Evolutionary conservation across 2,113 vertebrate species (phyloP).

Genomic region (Fregata magnificens): DNA sequence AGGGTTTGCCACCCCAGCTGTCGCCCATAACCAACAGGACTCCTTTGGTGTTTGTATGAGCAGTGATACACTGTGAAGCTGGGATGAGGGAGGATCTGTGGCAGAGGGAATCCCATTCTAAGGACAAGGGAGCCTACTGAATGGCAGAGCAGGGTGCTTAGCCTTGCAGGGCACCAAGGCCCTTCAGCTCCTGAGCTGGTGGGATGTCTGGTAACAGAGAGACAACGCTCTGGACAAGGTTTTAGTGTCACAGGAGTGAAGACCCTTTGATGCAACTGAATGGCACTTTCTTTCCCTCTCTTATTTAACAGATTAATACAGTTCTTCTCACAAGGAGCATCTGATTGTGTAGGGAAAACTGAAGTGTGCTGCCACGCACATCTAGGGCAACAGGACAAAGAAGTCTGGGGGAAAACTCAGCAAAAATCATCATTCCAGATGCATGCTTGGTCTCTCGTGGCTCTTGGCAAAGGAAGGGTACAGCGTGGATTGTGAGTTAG

Average conservation of each 20-base stretch:
- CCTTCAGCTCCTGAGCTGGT: neutral
- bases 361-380: neutral
- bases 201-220: neutral
- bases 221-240: neutral
- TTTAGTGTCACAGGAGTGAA: neutral
- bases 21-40: neutral
- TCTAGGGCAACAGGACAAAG: neutral
- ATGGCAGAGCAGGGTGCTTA: neutral
- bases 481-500: neutral
- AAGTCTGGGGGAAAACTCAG: neutral
- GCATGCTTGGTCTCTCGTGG: neutral
- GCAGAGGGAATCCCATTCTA: neutral
- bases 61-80: fast-evolving
- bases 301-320: neutral
- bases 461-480: neutral
- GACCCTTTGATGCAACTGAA: neutral
- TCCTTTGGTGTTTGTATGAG: neutral
- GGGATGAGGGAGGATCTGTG: neutral
- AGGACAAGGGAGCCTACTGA: neutral
- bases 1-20: neutral
- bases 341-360: neutral
- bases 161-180: neutral
- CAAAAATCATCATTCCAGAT: neutral
- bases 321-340: neutral
- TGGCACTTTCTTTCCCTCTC: neutral